phyloP scores from a whole-genome alignment of 2,888 invertebrate genomes.

The Harpalus rufipes region DNA sequence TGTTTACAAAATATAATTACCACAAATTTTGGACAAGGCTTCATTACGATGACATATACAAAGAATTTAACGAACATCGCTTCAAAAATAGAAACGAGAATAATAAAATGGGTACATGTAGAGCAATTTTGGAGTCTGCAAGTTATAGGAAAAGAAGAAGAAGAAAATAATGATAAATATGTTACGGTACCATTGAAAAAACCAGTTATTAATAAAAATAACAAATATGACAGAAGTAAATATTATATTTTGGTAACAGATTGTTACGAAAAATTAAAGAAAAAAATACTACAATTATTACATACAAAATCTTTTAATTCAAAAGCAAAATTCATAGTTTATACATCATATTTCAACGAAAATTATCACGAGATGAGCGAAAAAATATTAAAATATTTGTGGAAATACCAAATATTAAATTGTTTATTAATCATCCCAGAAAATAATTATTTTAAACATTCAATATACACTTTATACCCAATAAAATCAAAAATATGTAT shows the following conservation, averaged over 20 bases:
- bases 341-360: conserved; percentile 62
- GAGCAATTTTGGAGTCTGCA: conserved; percentile 45
- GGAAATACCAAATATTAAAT: conserved; percentile 68
- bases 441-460: conserved; percentile 57
- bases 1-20: conserved; percentile 51
- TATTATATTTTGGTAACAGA: conserved; percentile 68
- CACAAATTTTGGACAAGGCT: conserved; percentile 12
- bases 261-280: conserved; percentile 59
- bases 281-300: conserved; percentile 40
- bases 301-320: conserved; percentile 66
- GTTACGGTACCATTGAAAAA: conserved; percentile 42
- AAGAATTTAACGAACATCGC: conserved; percentile 37
- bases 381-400: conserved; percentile 67
- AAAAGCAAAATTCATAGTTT: conserved; percentile 62
- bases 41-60: conserved; percentile 46
- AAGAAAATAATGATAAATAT: conserved; percentile 21
- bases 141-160: conserved; percentile 40
- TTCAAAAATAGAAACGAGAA: conserved; percentile 5
- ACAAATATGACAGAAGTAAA: conserved; percentile 44
- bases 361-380: conserved; percentile 56
- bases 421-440: conserved; percentile 67
- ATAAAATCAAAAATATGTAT: conserved; percentile 65
- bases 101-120: conserved; percentile 55
- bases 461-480: conserved; percentile 68
- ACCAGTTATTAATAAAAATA: conserved; percentile 51